Evolutionary conservation across 2,797 vertebrate genomes (phyloP), one percentile per base, ranked within the genome.

Genomic region (Enteromius trimaculatus): DNA sequence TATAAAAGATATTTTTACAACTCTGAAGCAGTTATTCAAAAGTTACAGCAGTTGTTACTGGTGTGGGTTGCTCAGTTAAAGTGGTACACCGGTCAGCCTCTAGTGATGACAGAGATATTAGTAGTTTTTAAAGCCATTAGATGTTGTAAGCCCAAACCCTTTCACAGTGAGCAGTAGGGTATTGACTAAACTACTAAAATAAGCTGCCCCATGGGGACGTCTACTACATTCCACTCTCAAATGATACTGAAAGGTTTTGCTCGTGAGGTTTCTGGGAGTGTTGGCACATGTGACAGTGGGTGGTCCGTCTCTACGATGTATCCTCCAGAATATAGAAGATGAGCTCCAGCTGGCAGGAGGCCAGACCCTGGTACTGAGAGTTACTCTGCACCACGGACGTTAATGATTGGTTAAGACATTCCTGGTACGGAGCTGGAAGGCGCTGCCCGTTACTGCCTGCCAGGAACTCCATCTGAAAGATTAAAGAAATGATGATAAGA

Each of bases 291-390:
- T 47, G 70, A 69, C 44, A 74, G 71, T 62, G 66, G 47, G 16
- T 51, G 74, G 66, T 79, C 75, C 7, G 31, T 37, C 72, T 77
- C 90, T 98, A 99, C 82, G 96, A 96, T 91, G 99, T 97, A 93
- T 97, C 98, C 92, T 99, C 98, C 91, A 99, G 95, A 92, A 99
- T 98, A 95, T 99, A 99, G 93, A 99, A 99, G 93, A 98, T 96
- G 86, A 99, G 96, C 93, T 99, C 98, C 95, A 99, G 97, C 86
- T 97, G 95, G 8, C 97, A 90, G 1, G 97, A 96, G 85, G 96
- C 95, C 62, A 97, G 96, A 6, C 93, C 96, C 85, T 97, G 93
- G 94, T 97, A 97, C 90, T 96, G 96, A 69, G 97, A 96, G 92
- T 97, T 97, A 90, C 98, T 97, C 89, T 98, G 96, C 89, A 99